Evolutionary conservation across 2,888 invertebrate genomes (phyloP), one percentile per base, ranked within the genome.

Genomic region (Parelbella ahira): DNA sequence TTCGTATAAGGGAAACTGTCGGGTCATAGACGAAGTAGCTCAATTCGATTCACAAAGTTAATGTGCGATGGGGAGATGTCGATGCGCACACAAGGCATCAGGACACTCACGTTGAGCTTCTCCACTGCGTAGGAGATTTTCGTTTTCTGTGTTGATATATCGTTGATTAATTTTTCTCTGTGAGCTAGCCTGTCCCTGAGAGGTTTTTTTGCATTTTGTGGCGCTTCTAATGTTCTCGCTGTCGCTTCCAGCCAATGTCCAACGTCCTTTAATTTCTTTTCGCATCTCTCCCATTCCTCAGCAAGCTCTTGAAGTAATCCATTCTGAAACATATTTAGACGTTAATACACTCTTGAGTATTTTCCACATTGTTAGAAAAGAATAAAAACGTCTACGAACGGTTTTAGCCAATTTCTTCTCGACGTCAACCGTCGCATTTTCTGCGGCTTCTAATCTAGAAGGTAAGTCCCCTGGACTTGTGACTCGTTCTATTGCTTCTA

Each of bases 201-300:
- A 0, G 97, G 94, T 70, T 94, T 94, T 83, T 96, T 96, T 63
- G 94, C 94, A 58, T 93, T 93, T 56, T 94, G 94, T 7, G 93
- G 91, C 19, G 94, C 92, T 43, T 95, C 96, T 29, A 97, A 73
- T 33, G 91, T 89, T 53, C 92, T 90, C 52, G 91, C 89, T 4
- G 96, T 93, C 64, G 96, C 96, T 48, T 97, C 97, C 56, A 97
- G 91, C 97, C 97, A 98, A 52, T 90, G 89, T 47, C 92, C 92
- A 28, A 95, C 94, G 58, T 97, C 97, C 74, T 95, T 94, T 74
- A 97, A 91, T 77, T 98, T 97, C 74, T 92, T 94, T 79, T 97
- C 97, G 80, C 97, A 97, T 76, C 97, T 95, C 71, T 97, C 97
- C 96, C 97, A 97, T 87, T 97, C 97, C 72, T 97, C 97, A 30